phyloP scores from a whole-genome alignment of 2,113 vertebrate species.

The Oryzias woworae region DNA sequence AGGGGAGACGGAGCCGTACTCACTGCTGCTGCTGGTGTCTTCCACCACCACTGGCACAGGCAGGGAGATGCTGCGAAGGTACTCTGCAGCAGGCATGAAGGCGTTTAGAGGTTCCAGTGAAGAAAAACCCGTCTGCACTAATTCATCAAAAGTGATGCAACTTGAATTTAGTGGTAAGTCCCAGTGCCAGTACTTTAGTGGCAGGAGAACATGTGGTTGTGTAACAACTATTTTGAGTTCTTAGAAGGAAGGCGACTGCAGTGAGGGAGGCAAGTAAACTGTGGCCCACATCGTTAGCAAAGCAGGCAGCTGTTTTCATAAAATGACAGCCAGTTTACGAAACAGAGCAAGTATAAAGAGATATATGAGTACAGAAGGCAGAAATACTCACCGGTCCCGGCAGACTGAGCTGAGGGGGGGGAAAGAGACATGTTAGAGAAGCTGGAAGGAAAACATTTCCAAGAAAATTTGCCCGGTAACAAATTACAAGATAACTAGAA shows the following conservation, averaged over 20 bases:
- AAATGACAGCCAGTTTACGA: conserved; percentile 9
- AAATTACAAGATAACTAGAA: too few relatives aligned
- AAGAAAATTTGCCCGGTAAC: too few relatives aligned
- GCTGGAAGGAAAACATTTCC: too few relatives aligned
- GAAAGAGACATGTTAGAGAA: neutral
- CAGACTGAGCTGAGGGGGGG: conserved; percentile 81
- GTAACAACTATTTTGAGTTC: conserved; percentile 33
- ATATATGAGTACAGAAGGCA: neutral
- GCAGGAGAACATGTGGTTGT: neutral
- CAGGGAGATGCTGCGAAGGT: conserved; percentile 93
- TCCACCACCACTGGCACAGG: conserved; percentile 96
- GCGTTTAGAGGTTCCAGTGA: too few relatives aligned
- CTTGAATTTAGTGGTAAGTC: too few relatives aligned
- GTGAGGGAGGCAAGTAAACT: conserved; percentile 15
- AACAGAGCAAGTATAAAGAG: neutral
- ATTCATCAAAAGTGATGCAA: too few relatives aligned
- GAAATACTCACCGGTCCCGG: conserved; percentile 86
- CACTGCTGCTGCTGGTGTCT: conserved; percentile 96
- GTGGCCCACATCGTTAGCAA: conserved; percentile 4
- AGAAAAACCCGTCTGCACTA: too few relatives aligned
- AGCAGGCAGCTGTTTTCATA: conserved; percentile 22
- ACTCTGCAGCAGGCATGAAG: conserved; percentile 76
- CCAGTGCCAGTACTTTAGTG: too few relatives aligned
- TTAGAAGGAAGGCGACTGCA: neutral
- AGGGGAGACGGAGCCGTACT: conserved; percentile 96